A percentile compares a stretch with the other conserved stretches of the same genome.
Evolutionary conservation across 2,797 vertebrate species (phyloP).

Genomic region (Discoglossus pictus): DNA sequence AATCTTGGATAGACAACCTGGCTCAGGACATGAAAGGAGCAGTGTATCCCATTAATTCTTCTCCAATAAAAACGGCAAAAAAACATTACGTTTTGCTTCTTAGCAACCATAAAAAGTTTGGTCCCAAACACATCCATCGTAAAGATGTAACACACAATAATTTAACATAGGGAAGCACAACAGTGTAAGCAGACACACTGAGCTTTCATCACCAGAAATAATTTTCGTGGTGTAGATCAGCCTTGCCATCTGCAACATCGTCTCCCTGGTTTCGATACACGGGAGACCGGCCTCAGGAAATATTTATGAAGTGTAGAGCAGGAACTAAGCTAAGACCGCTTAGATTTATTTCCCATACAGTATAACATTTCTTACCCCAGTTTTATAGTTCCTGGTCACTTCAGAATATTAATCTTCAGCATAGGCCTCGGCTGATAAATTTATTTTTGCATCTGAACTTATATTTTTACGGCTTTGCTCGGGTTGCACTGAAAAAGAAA

Average conservation of each 20-base stretch:
- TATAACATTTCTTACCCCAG: slow-evolving; percentile 21
- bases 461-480: slow-evolving; percentile 43
- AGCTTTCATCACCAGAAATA: slow-evolving; percentile 48
- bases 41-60: slow-evolving; percentile 18
- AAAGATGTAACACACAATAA: slow-evolving; percentile 18
- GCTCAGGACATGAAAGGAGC: no score
- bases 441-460: slow-evolving; percentile 46
- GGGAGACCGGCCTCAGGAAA: slow-evolving; percentile 44
- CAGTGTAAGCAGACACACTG: neutral
- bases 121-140: neutral
- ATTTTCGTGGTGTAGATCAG: slow-evolving; percentile 53
- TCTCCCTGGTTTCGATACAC: slow-evolving; percentile 36
- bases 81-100: slow-evolving; percentile 1
- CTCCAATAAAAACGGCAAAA: no score
- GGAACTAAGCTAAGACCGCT: slow-evolving; percentile 41
- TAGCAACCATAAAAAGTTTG: slow-evolving; percentile 28
- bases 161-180: slow-evolving; percentile 2
- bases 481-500: slow-evolving; percentile 33
- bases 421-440: slow-evolving; percentile 23
- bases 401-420: slow-evolving; percentile 40
- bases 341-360: slow-evolving; percentile 52
- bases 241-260: slow-evolving; percentile 47
- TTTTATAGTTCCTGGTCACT: slow-evolving; percentile 29
- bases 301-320: slow-evolving; percentile 56
- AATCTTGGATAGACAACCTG: no score